phyloP scores from a whole-genome alignment of 1,140 invertebrate species.

The Diorhabda sublineata region DNA sequence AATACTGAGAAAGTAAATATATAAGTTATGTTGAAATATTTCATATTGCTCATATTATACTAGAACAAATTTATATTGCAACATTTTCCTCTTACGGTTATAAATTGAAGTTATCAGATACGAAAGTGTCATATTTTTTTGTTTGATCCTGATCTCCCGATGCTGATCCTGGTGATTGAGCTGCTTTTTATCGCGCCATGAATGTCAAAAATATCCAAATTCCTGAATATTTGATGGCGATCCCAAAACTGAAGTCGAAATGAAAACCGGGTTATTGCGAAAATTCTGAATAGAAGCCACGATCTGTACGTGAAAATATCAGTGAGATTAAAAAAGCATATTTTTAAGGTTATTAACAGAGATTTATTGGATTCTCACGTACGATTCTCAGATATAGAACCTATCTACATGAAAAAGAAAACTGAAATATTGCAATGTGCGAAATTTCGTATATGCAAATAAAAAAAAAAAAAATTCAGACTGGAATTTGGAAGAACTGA shows the following conservation, averaged over 20 bases:
- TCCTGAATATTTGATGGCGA: neutral
- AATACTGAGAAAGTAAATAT: too few species aligned
- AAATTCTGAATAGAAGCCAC: neutral
- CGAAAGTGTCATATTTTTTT: too few species aligned
- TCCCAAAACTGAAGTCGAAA: neutral
- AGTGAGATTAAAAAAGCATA: neutral
- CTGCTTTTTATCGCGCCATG: neutral
- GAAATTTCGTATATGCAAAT: too few species aligned
- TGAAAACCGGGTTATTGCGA: neutral
- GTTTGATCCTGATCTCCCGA: neutral
- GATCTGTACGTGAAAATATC: slow-evolving; percentile 2
- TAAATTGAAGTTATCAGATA: too few species aligned
- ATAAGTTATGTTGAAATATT: too few species aligned
- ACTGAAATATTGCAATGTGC: too few species aligned
- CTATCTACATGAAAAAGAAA: too few species aligned
- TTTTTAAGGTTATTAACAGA: neutral
- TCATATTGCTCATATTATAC: too few species aligned
- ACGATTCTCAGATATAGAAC: neutral
- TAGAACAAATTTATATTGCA: too few species aligned
- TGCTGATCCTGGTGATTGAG: neutral
- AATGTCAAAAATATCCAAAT: neutral
- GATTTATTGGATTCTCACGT: neutral
- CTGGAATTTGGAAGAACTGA: too few species aligned
- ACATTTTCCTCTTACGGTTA: too few species aligned
- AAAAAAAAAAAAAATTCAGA: too few species aligned